A percentile compares a stretch with the other conserved stretches of the same genome.
Conservation (phyloP, 2,113 vertebrate genomes). For the Trichomycterus rosablanca region DNA sequence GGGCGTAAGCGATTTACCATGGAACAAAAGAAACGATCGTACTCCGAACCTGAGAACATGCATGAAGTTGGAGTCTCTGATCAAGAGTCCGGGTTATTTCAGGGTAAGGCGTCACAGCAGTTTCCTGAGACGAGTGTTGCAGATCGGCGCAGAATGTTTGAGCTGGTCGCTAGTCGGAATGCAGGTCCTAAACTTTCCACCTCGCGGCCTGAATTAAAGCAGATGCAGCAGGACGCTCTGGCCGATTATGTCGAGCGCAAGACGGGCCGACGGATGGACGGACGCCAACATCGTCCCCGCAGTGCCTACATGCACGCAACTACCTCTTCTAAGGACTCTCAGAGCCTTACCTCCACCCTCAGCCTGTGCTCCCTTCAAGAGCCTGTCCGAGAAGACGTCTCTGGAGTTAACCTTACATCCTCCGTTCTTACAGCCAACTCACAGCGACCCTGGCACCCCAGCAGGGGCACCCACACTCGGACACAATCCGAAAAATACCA, state of each 20-base stretch:
- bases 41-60: slow-evolving; percentile 92
- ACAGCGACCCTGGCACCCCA: slow-evolving; percentile 50
- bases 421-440: slow-evolving; percentile 58
- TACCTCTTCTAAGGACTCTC: slow-evolving; percentile 56
- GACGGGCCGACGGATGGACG: slow-evolving; percentile 62
- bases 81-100: slow-evolving; percentile 50
- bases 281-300: slow-evolving; percentile 61
- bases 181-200: slow-evolving; percentile 58
- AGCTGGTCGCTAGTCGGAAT: slow-evolving; percentile 64
- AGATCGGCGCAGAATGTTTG: slow-evolving; percentile 82
- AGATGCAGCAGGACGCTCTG: slow-evolving; percentile 85
- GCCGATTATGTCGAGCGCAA: slow-evolving; percentile 86
- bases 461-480: slow-evolving; percentile 48
- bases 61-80: slow-evolving; percentile 83
- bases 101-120: slow-evolving; percentile 50
- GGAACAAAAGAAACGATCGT: slow-evolving; percentile 90
- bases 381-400: slow-evolving; percentile 47
- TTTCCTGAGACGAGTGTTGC: slow-evolving; percentile 78
- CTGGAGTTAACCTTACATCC: slow-evolving; percentile 42
- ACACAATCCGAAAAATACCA: slow-evolving; percentile 50
- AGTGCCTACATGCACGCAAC: slow-evolving; percentile 64
- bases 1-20: slow-evolving; percentile 78
- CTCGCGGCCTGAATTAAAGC: slow-evolving; percentile 77
- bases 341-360: slow-evolving; percentile 71
- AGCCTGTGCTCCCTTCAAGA: slow-evolving; percentile 84